phyloP scores from a whole-genome alignment of 2,888 invertebrate species.

The Gryllus longicercus region DNA sequence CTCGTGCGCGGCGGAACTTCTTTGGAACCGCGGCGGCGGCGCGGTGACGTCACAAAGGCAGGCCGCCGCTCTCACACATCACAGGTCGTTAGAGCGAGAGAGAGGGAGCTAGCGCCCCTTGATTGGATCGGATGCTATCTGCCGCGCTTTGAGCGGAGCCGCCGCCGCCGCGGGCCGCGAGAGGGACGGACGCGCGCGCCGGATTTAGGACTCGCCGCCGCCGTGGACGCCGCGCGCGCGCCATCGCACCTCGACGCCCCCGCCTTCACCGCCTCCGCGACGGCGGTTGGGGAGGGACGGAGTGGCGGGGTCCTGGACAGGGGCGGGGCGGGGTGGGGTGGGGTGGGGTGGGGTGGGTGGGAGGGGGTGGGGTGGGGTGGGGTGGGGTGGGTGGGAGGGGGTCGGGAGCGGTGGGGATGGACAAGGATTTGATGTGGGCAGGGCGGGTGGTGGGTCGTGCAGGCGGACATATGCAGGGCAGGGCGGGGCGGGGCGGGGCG shows the following conservation, averaged over 20 bases:
- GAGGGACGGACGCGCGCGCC: background rate
- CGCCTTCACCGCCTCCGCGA: background rate
- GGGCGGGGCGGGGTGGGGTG: too few species aligned
- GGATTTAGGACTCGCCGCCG: background rate
- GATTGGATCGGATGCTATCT: constrained; percentile 17
- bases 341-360: too few species aligned
- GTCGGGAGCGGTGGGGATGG: too few species aligned
- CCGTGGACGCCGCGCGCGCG: background rate
- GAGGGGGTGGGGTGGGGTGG: too few species aligned
- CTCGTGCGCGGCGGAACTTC: background rate
- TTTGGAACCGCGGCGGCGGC: background rate
- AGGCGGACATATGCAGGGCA: too few species aligned
- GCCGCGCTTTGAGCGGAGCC: constrained; percentile 10
- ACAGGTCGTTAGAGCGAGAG: constrained; percentile 17
- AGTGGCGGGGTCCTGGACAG: too few species aligned
- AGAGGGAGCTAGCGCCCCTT: background rate
- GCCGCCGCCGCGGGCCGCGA: background rate
- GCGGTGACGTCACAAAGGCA: constrained; percentile 3
- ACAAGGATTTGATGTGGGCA: too few species aligned
- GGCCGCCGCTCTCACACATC: constrained; percentile 17
- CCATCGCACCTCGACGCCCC: background rate
- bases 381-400: too few species aligned
- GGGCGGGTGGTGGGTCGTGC: too few species aligned
- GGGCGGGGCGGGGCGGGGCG: too few species aligned
- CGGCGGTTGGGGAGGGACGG: too few species aligned